Evolutionary conservation across 2,797 vertebrate genomes (phyloP).

Genomic region (Syngnathus rostellatus): DNA sequence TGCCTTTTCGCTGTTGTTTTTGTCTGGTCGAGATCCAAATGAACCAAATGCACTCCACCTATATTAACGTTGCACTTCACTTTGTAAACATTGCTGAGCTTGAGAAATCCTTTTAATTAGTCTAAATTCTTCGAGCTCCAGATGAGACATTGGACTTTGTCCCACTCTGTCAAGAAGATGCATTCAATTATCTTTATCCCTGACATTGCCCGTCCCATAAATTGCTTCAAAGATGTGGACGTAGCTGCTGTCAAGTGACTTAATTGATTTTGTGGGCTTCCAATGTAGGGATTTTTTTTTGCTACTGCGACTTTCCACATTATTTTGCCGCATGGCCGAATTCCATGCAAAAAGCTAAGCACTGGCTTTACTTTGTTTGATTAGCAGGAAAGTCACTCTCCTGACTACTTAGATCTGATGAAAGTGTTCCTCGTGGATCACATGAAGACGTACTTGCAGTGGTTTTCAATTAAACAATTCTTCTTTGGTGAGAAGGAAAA

Average conservation of each 20-base stretch:
- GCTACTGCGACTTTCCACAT: no score
- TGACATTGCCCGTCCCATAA: neutral
- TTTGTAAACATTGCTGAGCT: slow-evolving; percentile 3
- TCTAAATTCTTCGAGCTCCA: neutral
- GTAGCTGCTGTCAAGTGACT: neutral
- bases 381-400: slow-evolving; percentile 37
- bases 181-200: neutral
- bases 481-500: neutral
- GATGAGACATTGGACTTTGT: neutral
- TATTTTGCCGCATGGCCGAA: slow-evolving; percentile 26
- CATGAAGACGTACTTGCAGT: neutral
- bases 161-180: neutral
- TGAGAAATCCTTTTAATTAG: slow-evolving; percentile 5
- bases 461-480: neutral
- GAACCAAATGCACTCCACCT: neutral
- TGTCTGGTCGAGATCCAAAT: neutral
- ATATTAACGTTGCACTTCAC: neutral
- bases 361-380: slow-evolving; percentile 62
- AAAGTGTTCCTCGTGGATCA: slow-evolving; percentile 19
- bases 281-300: no score
- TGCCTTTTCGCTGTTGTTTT: slow-evolving; percentile 5
- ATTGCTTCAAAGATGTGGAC: neutral
- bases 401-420: slow-evolving; percentile 22
- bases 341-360: slow-evolving; percentile 32
- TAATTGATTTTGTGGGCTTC: neutral